Evolutionary conservation across 2,113 vertebrate genomes (phyloP), one percentile per base, ranked within the genome.

Genomic region (Oplegnathus fasciatus): DNA sequence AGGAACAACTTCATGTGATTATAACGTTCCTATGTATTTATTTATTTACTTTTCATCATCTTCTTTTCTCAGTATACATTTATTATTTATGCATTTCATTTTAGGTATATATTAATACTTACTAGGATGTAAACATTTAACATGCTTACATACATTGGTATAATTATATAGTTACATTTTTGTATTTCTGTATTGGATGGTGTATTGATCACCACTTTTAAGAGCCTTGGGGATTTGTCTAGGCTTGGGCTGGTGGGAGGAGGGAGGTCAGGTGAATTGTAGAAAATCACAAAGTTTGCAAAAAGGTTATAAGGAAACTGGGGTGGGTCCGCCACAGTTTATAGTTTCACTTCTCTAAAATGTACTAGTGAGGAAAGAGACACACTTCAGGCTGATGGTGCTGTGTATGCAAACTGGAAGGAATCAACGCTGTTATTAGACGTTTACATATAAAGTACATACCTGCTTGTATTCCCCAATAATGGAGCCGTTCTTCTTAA

Each of bases 381-480:
- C 5, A 42, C 55, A 26, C 50, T 73, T 42, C 24, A 70, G 34
- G 10, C n/a, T 62, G 46, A 69, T 18, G 34, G 14, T 46, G 6
- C 17, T 14, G 24, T 6, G 4, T 9, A 8, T 62, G 24, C 58
- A 42, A 77, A 67, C 14, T 42, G 22, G 13, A 66, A 28, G 18
- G 2, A 69, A 78, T 44, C 14, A 71, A 78, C 10, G 22, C 9
- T 20, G 3, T 22, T 44, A n/a, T 14, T 6, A 32, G 13, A 73
- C n/a, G 8, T 28, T 68, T 28, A 72, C 26, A 18, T 13, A 57
- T 6, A 28, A 6, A 28, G 44, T 58, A 78, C 94, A 79, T 78
- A 99, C 98, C 98, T 99, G 98, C 90, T 99, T 99, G 92, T 99
- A 99, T 94, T 99, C 98, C 50, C 98, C 97, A 62, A 99, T 99